A percentile compares a stretch with the other conserved stretches of the same genome.
phyloP scores from a whole-genome alignment of 1,140 invertebrate genomes.

The Elysia chlorotica region DNA sequence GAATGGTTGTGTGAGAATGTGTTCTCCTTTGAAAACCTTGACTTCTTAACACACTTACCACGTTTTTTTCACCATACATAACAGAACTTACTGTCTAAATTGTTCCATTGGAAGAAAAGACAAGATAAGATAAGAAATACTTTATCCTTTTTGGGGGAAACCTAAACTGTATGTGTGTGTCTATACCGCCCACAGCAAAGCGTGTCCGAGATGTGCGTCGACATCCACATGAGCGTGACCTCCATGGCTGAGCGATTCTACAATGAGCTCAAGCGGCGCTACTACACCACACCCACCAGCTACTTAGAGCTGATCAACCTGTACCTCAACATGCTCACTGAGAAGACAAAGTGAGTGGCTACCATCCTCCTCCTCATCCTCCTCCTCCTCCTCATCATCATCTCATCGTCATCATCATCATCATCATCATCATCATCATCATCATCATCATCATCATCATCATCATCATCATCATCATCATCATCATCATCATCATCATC shows the following conservation, averaged over 20 bases:
- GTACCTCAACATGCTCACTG: conserved; percentile 75
- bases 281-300: conserved; percentile 88
- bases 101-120: too few species aligned
- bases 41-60: too few species aligned
- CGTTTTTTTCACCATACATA: too few species aligned
- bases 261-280: conserved; percentile 80
- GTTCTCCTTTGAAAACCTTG: too few species aligned
- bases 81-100: too few species aligned
- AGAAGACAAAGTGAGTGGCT: conserved; percentile 59
- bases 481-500: not conserved
- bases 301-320: conserved; percentile 86
- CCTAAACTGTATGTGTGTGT: too few species aligned
- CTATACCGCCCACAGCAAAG: too few species aligned
- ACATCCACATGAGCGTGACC: conserved; percentile 73
- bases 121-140: too few species aligned
- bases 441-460: not conserved
- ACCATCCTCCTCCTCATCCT: not conserved
- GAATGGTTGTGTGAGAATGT: too few species aligned
- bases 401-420: not conserved
- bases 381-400: not conserved
- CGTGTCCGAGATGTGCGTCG: conserved; percentile 69
- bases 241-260: conserved; percentile 76
- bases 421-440: not conserved
- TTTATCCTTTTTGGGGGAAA: too few species aligned
- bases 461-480: not conserved